Base-by-base conservation (phyloP, 2,113 vertebrate species). In the Romanogobio albipinnatus region DNA sequence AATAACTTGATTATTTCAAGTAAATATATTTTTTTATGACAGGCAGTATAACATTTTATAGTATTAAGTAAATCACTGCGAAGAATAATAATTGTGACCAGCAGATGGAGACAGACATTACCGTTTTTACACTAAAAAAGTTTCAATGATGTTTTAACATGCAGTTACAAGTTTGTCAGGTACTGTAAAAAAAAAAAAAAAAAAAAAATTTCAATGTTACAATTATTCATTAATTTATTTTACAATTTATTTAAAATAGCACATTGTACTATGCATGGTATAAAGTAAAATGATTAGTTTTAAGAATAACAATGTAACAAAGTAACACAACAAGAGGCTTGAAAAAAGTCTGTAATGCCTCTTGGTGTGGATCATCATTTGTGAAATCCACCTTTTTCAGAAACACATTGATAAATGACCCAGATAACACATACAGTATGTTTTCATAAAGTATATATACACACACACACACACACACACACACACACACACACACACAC, bases 41-140 rank as follows among this genome's bases (percentile, higher is more conserved):
- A 36, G 64, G 29, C 29, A 68, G 29, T 17, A 9, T 66, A 33
- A 66, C 26, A 1, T 66, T 76, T 51, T 76, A 17, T 0, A 49
- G 13, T 49, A 49, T 49, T 1, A 75, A 19, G 24, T 36, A 51
- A 56, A 5, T 49, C 3, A 49, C 26, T 56, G 17, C 0, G 8
- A 11, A 39, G 3, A 33, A n/a, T 61, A 36, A 56, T 22, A n/a
- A 62, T 17, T 15, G 7, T 64, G 29, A 49, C 58, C 71, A 83
- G 71, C 17, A 83, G 82, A 83, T 49, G 58, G 71, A 76, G 56
- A 64, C 68, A 83, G 24, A 33, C 3, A 58, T 47, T 74, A 56
- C 24, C 9, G 3, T 70, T 70, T 70, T 70, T 39, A 70, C 66
- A 39, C 33, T 10, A 15, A 66, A 39, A 17, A 5, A 4, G 5